Evolutionary conservation across 2,797 vertebrate genomes (phyloP), one percentile per base, ranked within the genome.

Genomic region (Xenentodon cancila): DNA sequence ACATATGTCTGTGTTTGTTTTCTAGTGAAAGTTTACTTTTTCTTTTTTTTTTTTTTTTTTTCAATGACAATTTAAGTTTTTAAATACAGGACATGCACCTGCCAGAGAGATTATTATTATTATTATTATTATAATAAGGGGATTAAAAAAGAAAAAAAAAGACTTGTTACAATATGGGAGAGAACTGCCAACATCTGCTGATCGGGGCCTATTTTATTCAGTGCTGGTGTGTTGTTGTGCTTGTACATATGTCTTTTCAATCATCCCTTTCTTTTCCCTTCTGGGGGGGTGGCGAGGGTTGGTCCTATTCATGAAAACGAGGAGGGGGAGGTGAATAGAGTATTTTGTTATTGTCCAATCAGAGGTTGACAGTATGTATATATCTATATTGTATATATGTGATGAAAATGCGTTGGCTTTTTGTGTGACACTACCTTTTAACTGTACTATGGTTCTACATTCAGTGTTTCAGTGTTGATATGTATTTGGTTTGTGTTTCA

Each of bases 321-420:
- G 77, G 88, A 90, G 84, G 81, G 84, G 81, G 32, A 52, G 79
- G 90, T 82, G 92, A 95, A 95, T 94, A 92, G 94, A 96, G 93
- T 96, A 96, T 96, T 97, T 96, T 96, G 95, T 95, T 97, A 96
- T 95, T 95, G 94, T 95, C 94, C 93, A 93, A 94, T 94, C 91
- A 93, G 90, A 96, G 94, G 94, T 93, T 94, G 94, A 94, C 91
- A 91, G 89, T 94, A 89, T 97, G 95, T 96, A 96, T 93, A 96
- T 96, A 97, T 95, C 95, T 96, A 94, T 96, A 95, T 95, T 96
- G 95, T 97, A 96, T 96, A 97, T 96, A 96, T 94, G 95, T 96
- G 95, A 95, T 95, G 94, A 94, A 95, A 94, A 94, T 90, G 93
- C 93, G 91, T 95, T 94, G 91, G 94, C 94, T 95, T 96, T 95